Conservation (phyloP, 2,113 vertebrate genomes). For the Chionomys nivalis region DNA sequence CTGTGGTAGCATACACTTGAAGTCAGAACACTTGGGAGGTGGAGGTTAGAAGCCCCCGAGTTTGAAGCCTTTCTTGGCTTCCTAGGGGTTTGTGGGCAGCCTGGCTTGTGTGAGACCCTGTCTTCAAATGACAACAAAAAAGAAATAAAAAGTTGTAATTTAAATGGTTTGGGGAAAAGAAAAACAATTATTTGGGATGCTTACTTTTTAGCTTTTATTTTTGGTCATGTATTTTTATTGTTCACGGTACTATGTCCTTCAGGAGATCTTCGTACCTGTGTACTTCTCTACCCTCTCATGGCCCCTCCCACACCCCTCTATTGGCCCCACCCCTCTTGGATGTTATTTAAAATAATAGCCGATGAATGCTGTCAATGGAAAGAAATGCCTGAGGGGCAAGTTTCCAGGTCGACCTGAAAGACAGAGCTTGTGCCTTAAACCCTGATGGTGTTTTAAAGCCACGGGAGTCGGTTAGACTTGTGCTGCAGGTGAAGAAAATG, state of each 20-base stretch:
- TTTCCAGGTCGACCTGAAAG: neutral
- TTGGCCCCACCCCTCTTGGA: neutral
- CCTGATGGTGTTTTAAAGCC: neutral
- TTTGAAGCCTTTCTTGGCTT: neutral
- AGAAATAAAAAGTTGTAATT: neutral
- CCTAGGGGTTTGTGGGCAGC: neutral
- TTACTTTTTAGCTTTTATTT: neutral
- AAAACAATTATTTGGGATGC: neutral
- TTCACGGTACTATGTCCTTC: neutral
- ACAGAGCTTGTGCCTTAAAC: neutral
- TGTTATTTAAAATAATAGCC: neutral
- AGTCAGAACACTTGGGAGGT: neutral
- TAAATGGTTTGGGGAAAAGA: neutral
- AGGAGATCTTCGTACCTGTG: neutral
- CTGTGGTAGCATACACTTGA: too few relatives aligned
- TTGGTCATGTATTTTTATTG: neutral
- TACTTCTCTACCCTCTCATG: too few relatives aligned
- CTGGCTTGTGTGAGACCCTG: neutral
- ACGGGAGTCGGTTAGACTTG: neutral
- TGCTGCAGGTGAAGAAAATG: neutral
- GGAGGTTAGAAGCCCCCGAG: neutral
- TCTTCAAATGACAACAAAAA: neutral
- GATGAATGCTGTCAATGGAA: neutral
- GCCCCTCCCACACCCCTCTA: neutral
- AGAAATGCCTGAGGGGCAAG: neutral